A percentile compares a stretch with the other conserved stretches of the same genome.
These are phyloP conservation scores for Hydraecia micacea DNA, from an alignment of 2,888 invertebrate genomes.

Conservation along the genomic window DNA sequence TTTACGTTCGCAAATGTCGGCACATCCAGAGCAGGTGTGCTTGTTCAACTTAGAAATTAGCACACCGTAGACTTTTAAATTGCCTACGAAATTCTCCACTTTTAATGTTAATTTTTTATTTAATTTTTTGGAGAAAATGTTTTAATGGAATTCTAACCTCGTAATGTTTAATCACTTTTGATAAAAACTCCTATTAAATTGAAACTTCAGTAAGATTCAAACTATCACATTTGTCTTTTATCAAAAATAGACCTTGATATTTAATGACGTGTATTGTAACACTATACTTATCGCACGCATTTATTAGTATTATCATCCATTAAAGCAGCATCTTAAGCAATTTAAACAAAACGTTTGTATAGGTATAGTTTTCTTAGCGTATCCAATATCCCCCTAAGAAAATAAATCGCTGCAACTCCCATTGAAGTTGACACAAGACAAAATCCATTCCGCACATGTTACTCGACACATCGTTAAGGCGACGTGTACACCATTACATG, in stretches of 20 bases:
- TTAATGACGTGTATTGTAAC: not conserved
- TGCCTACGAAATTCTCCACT: constrained; percentile 33
- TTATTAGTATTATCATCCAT: not conserved
- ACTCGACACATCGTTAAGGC: constrained; percentile 85
- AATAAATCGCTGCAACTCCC: constrained; percentile 58
- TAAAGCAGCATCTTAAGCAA: not conserved
- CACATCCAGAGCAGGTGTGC: constrained; percentile 70
- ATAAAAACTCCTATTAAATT: not conserved
- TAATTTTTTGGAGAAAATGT: not conserved
- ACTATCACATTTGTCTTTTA: not conserved
- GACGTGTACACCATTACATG: constrained; percentile 83
- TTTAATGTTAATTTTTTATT: constrained; percentile 5
- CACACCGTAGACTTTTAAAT: constrained; percentile 64
- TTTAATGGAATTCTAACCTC: not conserved
- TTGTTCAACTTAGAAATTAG: constrained; percentile 64
- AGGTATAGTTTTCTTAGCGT: not conserved
- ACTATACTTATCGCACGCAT: not conserved
- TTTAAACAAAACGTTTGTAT: not conserved
- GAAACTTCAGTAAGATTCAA: not conserved
- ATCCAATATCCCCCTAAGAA: constrained; percentile 32
- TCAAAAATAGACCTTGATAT: not conserved
- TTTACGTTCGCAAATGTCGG: constrained; percentile 69
- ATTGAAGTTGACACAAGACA: constrained; percentile 60
- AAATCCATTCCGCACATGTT: constrained; percentile 68
- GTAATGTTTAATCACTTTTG: not conserved